phyloP scores from a whole-genome alignment of 2,888 invertebrate species.

The Oligia strigilis region DNA sequence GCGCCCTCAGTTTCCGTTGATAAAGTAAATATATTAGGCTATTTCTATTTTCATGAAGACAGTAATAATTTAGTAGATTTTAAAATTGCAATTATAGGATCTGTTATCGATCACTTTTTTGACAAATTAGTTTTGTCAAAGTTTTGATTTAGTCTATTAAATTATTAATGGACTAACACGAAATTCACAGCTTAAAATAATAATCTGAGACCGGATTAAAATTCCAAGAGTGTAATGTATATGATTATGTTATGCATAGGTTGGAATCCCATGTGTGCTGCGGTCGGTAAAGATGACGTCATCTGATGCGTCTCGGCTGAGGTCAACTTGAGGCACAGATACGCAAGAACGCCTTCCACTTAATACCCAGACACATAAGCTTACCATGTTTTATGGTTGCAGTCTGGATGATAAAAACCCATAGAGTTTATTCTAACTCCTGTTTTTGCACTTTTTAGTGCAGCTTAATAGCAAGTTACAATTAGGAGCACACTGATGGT shows the following conservation, averaged over 20 bases:
- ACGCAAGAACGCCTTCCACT: conserved; percentile 37
- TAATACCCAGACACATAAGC: conserved; percentile 8
- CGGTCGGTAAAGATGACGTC: conserved; percentile 74
- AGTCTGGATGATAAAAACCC: conserved; percentile 11
- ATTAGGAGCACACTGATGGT: conserved; percentile 13
- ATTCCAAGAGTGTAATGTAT: conserved; percentile 16
- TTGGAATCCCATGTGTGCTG: conserved; percentile 36
- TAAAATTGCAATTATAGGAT: neutral
- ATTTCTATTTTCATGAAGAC: neutral
- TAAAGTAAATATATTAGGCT: conserved; percentile 9
- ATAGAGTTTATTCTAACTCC: conserved; percentile 18
- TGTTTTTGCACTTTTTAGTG: conserved; percentile 10
- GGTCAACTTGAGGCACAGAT: conserved; percentile 66
- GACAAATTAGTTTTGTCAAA: neutral
- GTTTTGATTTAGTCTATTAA: neutral
- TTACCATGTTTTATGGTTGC: conserved; percentile 4
- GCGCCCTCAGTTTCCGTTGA: conserved; percentile 24
- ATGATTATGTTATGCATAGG: conserved; percentile 13
- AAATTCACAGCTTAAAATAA: neutral
- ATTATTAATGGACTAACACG: neutral
- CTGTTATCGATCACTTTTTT: neutral
- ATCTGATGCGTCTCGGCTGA: conserved; percentile 71
- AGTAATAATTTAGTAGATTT: neutral
- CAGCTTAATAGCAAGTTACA: neutral
- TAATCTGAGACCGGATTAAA: neutral